Percentiles rank a stretch among this genome's conserved stretches.
These are phyloP conservation scores for Loripinus fragilis DNA, from an alignment of 2,888 invertebrate species.

Conservation along the genomic window DNA sequence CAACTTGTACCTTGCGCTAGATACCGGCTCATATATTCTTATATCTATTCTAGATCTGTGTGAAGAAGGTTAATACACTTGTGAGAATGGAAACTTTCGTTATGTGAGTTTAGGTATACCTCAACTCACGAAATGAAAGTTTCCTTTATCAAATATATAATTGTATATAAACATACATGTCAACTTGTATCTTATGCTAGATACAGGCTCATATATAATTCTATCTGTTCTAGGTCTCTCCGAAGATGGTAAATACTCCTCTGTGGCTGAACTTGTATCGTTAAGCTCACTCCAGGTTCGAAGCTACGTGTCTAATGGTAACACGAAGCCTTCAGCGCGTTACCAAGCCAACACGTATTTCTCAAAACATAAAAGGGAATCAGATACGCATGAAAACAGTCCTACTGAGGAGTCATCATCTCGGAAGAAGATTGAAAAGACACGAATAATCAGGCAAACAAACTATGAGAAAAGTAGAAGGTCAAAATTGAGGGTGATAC, in stretches of 20 bases:
- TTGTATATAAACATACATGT: no score
- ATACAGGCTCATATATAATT: no score
- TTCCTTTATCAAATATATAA: no score
- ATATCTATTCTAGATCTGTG: no score
- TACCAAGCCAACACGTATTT: background rate
- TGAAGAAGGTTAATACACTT: no score
- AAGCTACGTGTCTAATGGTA: constrained; percentile 23
- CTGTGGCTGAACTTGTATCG: constrained; percentile 14
- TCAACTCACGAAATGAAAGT: no score
- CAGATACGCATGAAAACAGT: background rate
- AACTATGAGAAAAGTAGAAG: constrained; percentile 86
- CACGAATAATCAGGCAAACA: constrained; percentile 60
- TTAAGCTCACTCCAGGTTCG: constrained; percentile 11
- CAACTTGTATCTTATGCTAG: no score
- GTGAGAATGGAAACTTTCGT: no score
- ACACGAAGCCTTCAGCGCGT: background rate
- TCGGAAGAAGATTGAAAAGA: constrained; percentile 39
- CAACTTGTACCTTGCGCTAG: no score
- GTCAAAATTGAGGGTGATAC: constrained; percentile 83
- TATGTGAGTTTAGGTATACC: no score
- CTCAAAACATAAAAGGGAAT: background rate
- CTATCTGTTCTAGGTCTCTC: background rate
- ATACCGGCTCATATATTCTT: no score
- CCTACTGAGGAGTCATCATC: constrained; percentile 54
- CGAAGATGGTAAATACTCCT: background rate